Evolutionary conservation across 2,888 invertebrate genomes (phyloP), one percentile per base, ranked within the genome.

Genomic region (Mechanitis mazaeus): DNA sequence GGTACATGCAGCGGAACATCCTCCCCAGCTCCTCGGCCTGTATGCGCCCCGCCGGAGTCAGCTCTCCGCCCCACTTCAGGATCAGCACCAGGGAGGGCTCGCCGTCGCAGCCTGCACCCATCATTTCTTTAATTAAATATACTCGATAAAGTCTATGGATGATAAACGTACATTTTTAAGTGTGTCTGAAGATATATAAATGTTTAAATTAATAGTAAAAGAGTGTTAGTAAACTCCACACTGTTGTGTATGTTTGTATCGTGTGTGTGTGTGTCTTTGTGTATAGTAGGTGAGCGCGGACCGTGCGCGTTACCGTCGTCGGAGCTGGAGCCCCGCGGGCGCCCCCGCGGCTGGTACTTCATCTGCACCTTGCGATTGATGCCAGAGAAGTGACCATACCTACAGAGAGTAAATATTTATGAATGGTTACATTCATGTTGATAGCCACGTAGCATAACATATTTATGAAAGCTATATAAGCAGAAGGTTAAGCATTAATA

Each of bases 311-410:
- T 94, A 95, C 96, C 97, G 92, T 97, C 97, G 92, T 97, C 97
- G 73, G 97, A 97, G 84, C 96, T 96, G 72, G 97, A 97, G 70
- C 96, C 95, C 70, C 97, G 92, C 54, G 97, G 97, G 64, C 97
- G 92, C 0, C 98, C 98, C 74, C 96, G 94, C 1, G 98, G 98
- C 85, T 98, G 97, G 89, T 99, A 99, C 90, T 99, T 99, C 94
- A 99, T 95, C 92, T 99, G 99, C 66, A 99, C 98, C 91, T 99
- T 99, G 69, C 99, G 95, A 92, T 99, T 99, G 76, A 99, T 99
- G 54, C 99, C 99, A 55, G 98, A 99, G 91, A 99, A 99, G 90
- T 99, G 98, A 0, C 98, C 99, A 83, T 99, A 98, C 97, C 97
- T 97, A 77, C 2, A 75, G 46, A 9, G 11, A 42, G 9, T 42